Evolutionary conservation across 2,797 vertebrate genomes (phyloP).

Genomic region (Apogon talboti): DNA sequence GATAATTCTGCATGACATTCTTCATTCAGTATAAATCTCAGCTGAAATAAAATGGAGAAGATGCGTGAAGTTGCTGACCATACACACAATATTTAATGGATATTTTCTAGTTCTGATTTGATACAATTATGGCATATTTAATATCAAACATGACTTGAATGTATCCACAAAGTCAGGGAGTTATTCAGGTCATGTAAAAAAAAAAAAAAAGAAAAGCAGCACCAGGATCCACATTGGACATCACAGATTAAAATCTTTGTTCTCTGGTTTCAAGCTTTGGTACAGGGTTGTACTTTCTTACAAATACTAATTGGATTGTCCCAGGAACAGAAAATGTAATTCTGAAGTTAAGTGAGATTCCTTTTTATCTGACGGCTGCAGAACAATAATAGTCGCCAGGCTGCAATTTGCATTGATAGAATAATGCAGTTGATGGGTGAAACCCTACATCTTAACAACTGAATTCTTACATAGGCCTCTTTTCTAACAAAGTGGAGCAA

Average conservation of each 20-base stretch:
- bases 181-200: constrained; percentile 21
- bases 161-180: constrained; percentile 28
- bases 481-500: constrained; percentile 37
- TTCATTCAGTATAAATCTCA: constrained; percentile 9
- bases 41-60: constrained; percentile 30
- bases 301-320: constrained; percentile 67
- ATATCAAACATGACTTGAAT: constrained; percentile 29
- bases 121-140: constrained; percentile 33
- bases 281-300: constrained; percentile 48
- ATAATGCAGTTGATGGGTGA: constrained; percentile 44
- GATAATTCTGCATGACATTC: constrained; percentile 20
- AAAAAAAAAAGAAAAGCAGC: constrained; percentile 24
- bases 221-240: constrained; percentile 24
- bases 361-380: constrained; percentile 45
- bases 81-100: constrained; percentile 30
- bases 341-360: constrained; percentile 51
- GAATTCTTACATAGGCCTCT: constrained; percentile 38
- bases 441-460: constrained; percentile 30
- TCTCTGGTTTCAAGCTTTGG: constrained; percentile 39
- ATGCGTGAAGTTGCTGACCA: constrained; percentile 25
- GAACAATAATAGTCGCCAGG: constrained; percentile 43
- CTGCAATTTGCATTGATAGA: constrained; percentile 48
- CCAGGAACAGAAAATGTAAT: constrained; percentile 52
- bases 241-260: constrained; percentile 45
- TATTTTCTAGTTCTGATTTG: constrained; percentile 43